These are phyloP conservation scores for Pelosia muscerda DNA, from an alignment of 2,888 invertebrate genomes.

Conservation along the genomic window DNA sequence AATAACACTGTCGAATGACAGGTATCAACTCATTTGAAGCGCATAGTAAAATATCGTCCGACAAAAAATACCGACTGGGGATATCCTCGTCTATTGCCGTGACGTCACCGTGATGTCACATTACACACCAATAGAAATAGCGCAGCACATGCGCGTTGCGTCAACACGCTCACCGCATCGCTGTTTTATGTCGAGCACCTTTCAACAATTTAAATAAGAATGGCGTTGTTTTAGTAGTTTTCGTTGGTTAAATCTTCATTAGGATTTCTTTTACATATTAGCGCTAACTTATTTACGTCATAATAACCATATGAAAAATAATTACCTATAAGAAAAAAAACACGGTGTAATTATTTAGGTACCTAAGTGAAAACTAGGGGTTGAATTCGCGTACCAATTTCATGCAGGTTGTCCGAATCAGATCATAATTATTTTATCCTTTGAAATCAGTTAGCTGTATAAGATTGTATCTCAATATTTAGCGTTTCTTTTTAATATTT, in stretches of 20 bases:
- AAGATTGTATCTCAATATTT: too few species aligned
- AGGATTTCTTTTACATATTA: not conserved
- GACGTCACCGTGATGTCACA: constrained; percentile 85
- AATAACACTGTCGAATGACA: not conserved
- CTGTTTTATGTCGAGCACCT: constrained; percentile 59
- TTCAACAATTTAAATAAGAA: constrained; percentile 43
- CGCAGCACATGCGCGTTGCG: constrained; percentile 82
- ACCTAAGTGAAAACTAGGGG: not conserved
- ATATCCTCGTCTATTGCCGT: constrained; percentile 81
- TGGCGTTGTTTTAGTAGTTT: constrained; percentile 15
- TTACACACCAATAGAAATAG: constrained; percentile 79
- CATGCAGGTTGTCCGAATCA: not conserved
- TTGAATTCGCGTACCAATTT: not conserved
- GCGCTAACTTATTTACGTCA: not conserved
- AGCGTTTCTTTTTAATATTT: too few species aligned
- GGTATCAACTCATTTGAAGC: too few species aligned
- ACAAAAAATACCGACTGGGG: constrained; percentile 61
- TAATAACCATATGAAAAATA: not conserved
- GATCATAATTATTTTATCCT: not conserved
- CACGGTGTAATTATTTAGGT: not conserved
- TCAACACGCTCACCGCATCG: constrained; percentile 71
- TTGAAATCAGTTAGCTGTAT: not conserved
- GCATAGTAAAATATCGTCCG: constrained; percentile 32
- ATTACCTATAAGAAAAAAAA: too few species aligned
- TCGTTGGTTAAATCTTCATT: not conserved